Conservation (phyloP, 1,140 invertebrate species). For the Drosophila paulistorum region DNA sequence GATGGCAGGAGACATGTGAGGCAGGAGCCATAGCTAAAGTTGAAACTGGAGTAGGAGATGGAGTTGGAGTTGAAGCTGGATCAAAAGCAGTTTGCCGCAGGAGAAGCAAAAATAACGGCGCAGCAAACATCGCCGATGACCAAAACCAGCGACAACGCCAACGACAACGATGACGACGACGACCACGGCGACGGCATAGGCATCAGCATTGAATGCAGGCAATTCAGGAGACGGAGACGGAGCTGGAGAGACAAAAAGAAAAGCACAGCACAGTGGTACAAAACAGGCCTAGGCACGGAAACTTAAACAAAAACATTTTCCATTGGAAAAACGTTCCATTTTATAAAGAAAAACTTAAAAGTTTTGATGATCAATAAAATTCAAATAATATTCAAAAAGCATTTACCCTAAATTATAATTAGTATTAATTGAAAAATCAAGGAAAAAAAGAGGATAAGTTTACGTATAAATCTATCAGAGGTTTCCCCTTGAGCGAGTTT, state of each 20-base stretch:
- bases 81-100: conserved; percentile 33
- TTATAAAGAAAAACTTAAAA: too few relatives aligned
- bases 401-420: too few relatives aligned
- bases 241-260: conserved; percentile 19
- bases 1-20: conserved; percentile 37
- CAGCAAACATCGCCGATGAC: conserved; percentile 79
- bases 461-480: too few relatives aligned
- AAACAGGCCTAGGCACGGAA: neutral
- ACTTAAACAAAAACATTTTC: neutral
- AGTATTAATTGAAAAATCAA: too few relatives aligned
- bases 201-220: conserved; percentile 38
- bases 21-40: conserved; percentile 2
- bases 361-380: too few relatives aligned
- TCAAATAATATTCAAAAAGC: too few relatives aligned
- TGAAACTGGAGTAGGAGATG: neutral
- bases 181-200: conserved; percentile 37
- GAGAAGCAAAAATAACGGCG: conserved; percentile 75
- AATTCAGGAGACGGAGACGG: conserved; percentile 22
- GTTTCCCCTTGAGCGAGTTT: too few relatives aligned
- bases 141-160: conserved; percentile 38
- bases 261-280: conserved; percentile 32
- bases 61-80: conserved; percentile 6
- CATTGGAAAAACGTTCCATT: too few relatives aligned
- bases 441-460: too few relatives aligned
- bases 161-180: conserved; percentile 37